Base-by-base conservation (phyloP, 2,888 invertebrate species). In the Caenorhabditis zanzibari region DNA sequence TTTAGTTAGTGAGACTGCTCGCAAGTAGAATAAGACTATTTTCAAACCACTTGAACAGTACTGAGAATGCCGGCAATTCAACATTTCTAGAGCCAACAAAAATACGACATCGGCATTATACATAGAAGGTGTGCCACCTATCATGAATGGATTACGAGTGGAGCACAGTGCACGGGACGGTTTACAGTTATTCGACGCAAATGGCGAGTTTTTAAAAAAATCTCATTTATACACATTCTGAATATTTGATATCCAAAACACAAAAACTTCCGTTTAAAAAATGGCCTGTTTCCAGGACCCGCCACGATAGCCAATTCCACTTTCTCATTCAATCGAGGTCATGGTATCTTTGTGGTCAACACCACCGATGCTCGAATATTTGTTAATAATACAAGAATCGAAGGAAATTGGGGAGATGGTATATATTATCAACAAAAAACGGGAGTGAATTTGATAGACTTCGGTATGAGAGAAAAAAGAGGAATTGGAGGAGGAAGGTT, bases 121-220 rank as follows among this genome's bases (percentile, higher is more conserved):
- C 92, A 94, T 96, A n/a, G 94, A 95, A 87, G 97, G 97, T 26
- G 95, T 96, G 38, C 96, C 98, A 0, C 99, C 99, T 0, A 94
- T 95, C 69, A 95, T 98, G 94, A 95, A 95, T 89, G 95, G 96
- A 89, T 94, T 98, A 80, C 95, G 95, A 86, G 95, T 99, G 88
- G 94, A 95, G 56, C 95, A 96, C 93, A 96, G 96, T 12, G 97
- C 97, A 1, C 96, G 96, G 92, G 97, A 97, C 92, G 99, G 96
- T 12, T 95, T 98, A 86, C 97, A 97, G 92, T 94, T 97, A 88
- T 96, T 96, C 2, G 94, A 95, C 86, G 95, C 97, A 1, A 75
- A 63, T 26, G 84, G 86, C 79, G 24, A 71, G 74, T 47, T 38
- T 38, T 6, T 38, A 10, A 12, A 12, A 12, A 38, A 38, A 12